Percentiles rank a stretch among this genome's conserved stretches.
Evolutionary conservation across 2,797 vertebrate genomes (phyloP).

Genomic region (Alcedo quadribrachys): DNA sequence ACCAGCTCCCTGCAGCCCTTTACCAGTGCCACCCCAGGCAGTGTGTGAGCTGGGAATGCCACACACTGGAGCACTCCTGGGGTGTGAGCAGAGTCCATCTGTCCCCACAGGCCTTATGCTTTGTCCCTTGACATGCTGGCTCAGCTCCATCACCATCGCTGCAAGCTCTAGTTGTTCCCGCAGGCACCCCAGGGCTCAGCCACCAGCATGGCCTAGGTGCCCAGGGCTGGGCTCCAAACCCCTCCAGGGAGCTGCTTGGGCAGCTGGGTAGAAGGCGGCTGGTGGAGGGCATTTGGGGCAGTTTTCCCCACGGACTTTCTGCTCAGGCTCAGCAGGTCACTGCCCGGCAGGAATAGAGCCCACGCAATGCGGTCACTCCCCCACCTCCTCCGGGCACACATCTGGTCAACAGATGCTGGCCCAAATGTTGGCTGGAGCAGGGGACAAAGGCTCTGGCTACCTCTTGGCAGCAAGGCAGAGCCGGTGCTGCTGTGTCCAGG

Average conservation of each 20-base stretch:
- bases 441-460: conserved; percentile 20
- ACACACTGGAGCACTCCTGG: accelerated
- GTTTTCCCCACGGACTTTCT: not conserved
- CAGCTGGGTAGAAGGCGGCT: accelerated
- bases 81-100: not conserved
- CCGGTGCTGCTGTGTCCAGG: accelerated
- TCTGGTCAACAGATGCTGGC: conserved; percentile 53
- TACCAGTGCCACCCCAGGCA: accelerated
- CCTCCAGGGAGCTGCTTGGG: accelerated
- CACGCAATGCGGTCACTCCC: accelerated
- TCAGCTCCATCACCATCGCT: not conserved
- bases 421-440: not conserved
- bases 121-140: not conserved
- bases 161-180: accelerated
- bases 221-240: not conserved
- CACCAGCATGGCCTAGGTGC: accelerated
- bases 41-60: not conserved
- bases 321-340: not conserved
- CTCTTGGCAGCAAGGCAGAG: not conserved
- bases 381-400: not conserved
- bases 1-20: not conserved
- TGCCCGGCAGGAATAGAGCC: not conserved
- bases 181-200: not conserved
- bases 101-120: not conserved
- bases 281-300: not conserved